These are phyloP conservation scores for Deladenus siricidicola DNA, from an alignment of 2,888 invertebrate species.

Conservation along the genomic window DNA sequence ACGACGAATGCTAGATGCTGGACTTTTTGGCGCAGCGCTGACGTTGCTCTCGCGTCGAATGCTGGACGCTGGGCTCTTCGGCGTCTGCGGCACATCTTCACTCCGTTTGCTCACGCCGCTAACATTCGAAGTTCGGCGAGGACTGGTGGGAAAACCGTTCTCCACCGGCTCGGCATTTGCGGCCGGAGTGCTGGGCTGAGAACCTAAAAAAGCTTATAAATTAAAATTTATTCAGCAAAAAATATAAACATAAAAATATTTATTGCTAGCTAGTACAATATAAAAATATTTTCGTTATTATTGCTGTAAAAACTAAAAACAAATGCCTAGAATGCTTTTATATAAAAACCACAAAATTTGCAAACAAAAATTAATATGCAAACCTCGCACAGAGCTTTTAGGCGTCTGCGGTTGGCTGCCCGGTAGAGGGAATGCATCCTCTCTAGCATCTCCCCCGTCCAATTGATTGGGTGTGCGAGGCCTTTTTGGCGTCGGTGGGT, in stretches of 20 bases:
- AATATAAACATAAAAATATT: no score
- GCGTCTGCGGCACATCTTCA: conserved; percentile 1
- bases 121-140: not conserved
- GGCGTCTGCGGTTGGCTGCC: conserved; percentile 21
- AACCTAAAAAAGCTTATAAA: not conserved
- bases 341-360: no score
- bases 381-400: not conserved
- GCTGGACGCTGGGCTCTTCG: conserved; percentile 11
- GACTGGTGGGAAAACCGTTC: conserved; percentile 19
- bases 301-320: no score
- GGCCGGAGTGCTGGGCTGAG: conserved; percentile 16
- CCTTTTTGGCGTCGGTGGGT: conserved; percentile 48
- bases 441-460: conserved; percentile 24
- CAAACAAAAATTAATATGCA: no score
- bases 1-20: no score
- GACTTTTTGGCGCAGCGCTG: no score
- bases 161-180: conserved; percentile 9
- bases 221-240: no score
- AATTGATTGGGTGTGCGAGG: conserved; percentile 50
- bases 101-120: not conserved
- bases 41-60: conserved; percentile 21
- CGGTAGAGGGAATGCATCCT: conserved; percentile 6
- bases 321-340: no score
- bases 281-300: no score
- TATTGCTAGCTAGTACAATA: no score